Evolutionary conservation across 2,888 invertebrate genomes (phyloP), one percentile per base, ranked within the genome.

Genomic region (Pyrrhia umbra): DNA sequence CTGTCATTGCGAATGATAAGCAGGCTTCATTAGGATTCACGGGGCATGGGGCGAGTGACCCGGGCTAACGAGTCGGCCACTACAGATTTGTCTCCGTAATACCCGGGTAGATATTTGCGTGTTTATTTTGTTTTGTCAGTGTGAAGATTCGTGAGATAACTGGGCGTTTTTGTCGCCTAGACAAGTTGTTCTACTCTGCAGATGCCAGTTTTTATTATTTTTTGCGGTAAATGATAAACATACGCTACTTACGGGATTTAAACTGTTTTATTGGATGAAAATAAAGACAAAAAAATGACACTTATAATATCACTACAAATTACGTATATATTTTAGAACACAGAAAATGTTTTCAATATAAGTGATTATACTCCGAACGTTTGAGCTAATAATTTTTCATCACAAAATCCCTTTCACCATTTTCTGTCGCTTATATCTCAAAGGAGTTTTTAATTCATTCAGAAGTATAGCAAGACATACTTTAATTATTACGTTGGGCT

Each of bases 1-100:
- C 81, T 85, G 88, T 88, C 88, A 89, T 89, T 88, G 82, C 84
- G 90, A 90, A 94, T 93, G 92, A 94, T 92, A 92, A 93, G 91
- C 89, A 88, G 87, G 86, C 76, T 85, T 88, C 88, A 88, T 91
- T 92, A 86, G 88, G 86, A 90, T 89, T 87, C 90, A 83, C 70
- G 71, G 79, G 72, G 81, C 52, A 27, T 8, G 67, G 64, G 57
- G 16, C 84, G 83, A 79, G 65, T 76, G 83, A 77, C 78, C 83
- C 82, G 72, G 73, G 72, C 79, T 86, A 87, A 88, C 84, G 88
- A 86, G 83, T 79, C 88, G 92, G 91, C 90, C 90, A 89, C 83
- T 87, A 77, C 86, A 87, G 90, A 91, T 91, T 91, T 90, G 88
- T 90, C 89, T 84, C 77, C 75, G 69, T 87, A 86, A 89, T 86